Base-by-base conservation (phyloP, 2,888 invertebrate species). In the Phaonia tiefii region DNA sequence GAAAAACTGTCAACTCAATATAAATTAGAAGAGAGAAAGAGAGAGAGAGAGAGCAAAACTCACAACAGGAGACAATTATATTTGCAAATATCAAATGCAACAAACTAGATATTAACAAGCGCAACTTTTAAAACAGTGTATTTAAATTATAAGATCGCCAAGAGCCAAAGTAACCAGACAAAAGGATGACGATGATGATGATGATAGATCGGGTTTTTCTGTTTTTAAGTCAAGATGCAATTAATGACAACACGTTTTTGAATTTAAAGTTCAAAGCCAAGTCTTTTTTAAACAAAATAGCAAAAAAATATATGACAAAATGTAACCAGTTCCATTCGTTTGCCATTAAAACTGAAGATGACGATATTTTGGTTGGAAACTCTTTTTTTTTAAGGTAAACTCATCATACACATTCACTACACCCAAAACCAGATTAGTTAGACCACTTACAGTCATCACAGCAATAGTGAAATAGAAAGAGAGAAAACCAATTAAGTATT, bases 221-320 rank as follows among this genome's bases (percentile, higher is more conserved):
- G n/a, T n/a, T n/a, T n/a, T 11, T 17, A 8, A 49, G 20, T 7
- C 49, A 49, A 49, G 17, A 49, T 37, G 60, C 11, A 31, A 39
- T 60, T 15, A n/a, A 58, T 49, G n/a, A n/a, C 49, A 20, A 20
- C 20, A 20, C 20, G 20, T 49, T 3, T 49, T 20, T 13, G 8
- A 39, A 58, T 10, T 60, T 39, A 60, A 60, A 60, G 60, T 60
- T 60, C 60, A 60, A 60, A 60, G 60, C 60, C 60, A 60, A 58
- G n/a, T 37, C 49, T 20, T 44, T 25, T 10, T 39, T 4, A 67
- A 67, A 26, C 51, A 51, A 31, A 31, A 46, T 51, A 67, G 67
- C 67, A 17, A 67, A 46, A n/a, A 46, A 49, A 49, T 26, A 51
- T 26, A 4, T 26, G 31, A 67, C 31, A 67, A 67, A 66, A 22